Base-by-base conservation (phyloP, 2,113 vertebrate genomes). In the Theristicus caerulescens region DNA sequence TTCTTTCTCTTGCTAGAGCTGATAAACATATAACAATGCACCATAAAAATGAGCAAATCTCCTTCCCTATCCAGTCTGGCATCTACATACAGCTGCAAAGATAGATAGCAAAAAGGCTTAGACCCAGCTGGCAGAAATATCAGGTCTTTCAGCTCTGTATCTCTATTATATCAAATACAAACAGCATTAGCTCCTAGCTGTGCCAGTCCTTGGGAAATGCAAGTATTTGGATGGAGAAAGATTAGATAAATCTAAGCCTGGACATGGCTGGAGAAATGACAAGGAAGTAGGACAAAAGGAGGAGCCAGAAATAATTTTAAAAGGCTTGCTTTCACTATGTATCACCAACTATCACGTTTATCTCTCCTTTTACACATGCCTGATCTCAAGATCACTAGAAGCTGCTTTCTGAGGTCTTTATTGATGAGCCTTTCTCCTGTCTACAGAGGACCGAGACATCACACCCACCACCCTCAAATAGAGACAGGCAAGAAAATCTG, bases 11-110 rank as follows among this genome's bases (percentile, higher is more conserved):
- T 90, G 65, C 61, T 84, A 20, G 52, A 95, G 91, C 80, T 94
- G 92, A 96, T 95, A 96, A 95, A 89, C 54, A 32, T 27, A 10
- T 38, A 96, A 94, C 76, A 95, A 84, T 79, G 31, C 47, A 69
- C 76, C 52, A 38, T 17, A 92, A 95, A 96, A 94, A 84, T 31
- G 67, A 89, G 44, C 0, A 6, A 93, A 72, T 82, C 86, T 89
- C 62, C 40, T 91, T 83, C 47, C 34, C 58, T 77, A 83, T 86
- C 82, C 82, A 77, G 34, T 14, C 74, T 89, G 77, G 70, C 40
- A 94, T 94, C 82, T 94, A 76, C 77, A 79, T 44, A 86, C 86
- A 95, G 94, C 94, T 96, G 95, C 93, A 92, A 73, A 92, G 80
- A 89, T 7, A 96, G 97, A 96, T 86, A 96, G 83, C 0, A 0